Evolutionary conservation across 2,113 vertebrate genomes (phyloP), one percentile per base, ranked within the genome.

Genomic region (Petromus typicus): DNA sequence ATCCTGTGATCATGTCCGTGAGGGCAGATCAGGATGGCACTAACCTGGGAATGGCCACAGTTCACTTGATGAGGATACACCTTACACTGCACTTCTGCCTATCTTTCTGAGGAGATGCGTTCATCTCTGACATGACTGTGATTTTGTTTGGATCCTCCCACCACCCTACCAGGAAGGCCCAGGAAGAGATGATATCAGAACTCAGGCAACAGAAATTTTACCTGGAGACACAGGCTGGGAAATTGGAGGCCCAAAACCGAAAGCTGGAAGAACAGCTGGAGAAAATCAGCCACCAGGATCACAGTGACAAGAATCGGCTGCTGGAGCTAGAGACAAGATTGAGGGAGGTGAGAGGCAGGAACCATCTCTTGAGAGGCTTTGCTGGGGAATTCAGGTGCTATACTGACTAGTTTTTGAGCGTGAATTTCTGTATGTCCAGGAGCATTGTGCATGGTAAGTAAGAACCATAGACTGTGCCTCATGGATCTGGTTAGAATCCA

Each of bases 141-240:
- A 73, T 97, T 92, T 89, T 96, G 30, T 97, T 96, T 93, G 69
- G 95, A 93, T 97, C 93, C 89, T 34, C 91, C 95, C 8, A 66
- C 82, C 91, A 4, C 97, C 97, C 86, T 69, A 22, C 93, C 97
- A 99, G 99, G 99, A 99, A 99, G 99, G 99, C 99, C 94, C 99
- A 99, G 96, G 99, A 99, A 96, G 99, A 99, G 97, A 99, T 99
- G 99, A 99, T 99, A 97, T 99, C 99, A 83, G 99, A 99, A 97
- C 99, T 99, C 83, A 99, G 99, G 79, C 99, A 99, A 96, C 99
- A 99, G 98, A 99, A 99, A 98, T 99, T 99, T 98, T 99, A 99
- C 98, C 98, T 99, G 98, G 99, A 99, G 98, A 99, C 99, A 9
- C 99, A 99, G 98, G 99, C 99, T 14, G 99, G 99, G 43, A 99